phyloP scores from a whole-genome alignment of 2,113 vertebrate genomes.

The Pogonocichla stellata region DNA sequence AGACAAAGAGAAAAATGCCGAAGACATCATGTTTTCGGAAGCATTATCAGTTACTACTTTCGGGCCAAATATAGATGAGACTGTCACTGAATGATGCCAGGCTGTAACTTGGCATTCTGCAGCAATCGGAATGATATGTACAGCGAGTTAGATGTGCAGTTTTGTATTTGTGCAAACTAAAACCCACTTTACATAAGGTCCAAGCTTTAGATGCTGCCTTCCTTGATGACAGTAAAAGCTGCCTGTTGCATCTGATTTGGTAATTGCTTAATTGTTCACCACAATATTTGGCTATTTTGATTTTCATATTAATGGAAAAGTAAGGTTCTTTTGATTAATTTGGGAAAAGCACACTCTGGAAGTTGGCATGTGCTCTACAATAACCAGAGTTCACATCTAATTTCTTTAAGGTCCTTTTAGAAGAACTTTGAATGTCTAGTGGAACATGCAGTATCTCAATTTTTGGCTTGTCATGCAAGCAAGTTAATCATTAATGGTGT shows the following conservation, averaged over 20 bases:
- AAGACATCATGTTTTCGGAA: not conserved
- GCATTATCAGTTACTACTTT: not conserved
- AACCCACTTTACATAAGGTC: not conserved
- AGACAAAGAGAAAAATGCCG: not conserved
- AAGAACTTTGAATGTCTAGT: not conserved
- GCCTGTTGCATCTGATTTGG: not conserved
- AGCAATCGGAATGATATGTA: not conserved
- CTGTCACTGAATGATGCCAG: not conserved
- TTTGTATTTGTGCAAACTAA: not conserved
- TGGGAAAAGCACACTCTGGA: not conserved
- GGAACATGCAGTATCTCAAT: not conserved
- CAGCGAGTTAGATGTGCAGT: not conserved
- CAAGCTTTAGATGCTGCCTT: not conserved
- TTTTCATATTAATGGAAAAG: not conserved
- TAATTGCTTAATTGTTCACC: not conserved
- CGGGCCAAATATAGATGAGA: not conserved
- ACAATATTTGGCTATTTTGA: not conserved
- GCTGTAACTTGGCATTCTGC: not conserved
- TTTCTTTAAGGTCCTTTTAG: not conserved
- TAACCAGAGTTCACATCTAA: not conserved
- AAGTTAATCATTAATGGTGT: constrained; percentile 51
- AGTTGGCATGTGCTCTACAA: not conserved
- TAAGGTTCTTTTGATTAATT: not conserved
- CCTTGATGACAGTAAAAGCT: not conserved
- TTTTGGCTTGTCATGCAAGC: not conserved